Percentiles rank a stretch among this genome's conserved stretches.
Conservation (phyloP, 2,888 invertebrate species). For the Cephus spinipes region DNA sequence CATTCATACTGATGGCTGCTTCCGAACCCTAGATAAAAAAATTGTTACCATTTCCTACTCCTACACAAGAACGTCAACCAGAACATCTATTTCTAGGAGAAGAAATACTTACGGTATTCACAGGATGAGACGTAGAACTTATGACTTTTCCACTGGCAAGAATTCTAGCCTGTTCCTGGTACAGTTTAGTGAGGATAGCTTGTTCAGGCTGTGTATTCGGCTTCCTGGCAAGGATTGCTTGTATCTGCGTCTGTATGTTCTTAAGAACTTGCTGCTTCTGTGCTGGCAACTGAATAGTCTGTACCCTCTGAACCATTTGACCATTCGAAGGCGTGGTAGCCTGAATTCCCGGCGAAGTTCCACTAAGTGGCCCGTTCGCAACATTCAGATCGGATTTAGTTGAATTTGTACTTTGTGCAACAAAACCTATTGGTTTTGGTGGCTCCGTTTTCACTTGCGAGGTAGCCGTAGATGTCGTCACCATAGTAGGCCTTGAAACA, state of each 20-base stretch:
- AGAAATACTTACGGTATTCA: slow-evolving; percentile 47
- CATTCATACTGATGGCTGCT: slow-evolving; percentile 48
- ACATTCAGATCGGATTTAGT: slow-evolving; percentile 57
- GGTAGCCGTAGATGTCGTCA: slow-evolving; percentile 39
- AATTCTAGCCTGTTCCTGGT: slow-evolving; percentile 79
- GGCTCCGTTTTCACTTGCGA: slow-evolving; percentile 46
- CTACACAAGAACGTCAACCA: not conserved
- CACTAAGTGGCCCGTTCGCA: slow-evolving; percentile 47
- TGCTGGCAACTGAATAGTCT: slow-evolving; percentile 79
- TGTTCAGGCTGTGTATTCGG: slow-evolving; percentile 70
- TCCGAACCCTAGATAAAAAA: slow-evolving; percentile 47
- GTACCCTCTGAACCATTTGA: slow-evolving; percentile 71
- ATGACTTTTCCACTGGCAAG: slow-evolving; percentile 78
- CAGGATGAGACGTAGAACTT: slow-evolving; percentile 51
- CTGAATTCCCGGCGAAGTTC: slow-evolving; percentile 44
- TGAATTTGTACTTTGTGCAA: slow-evolving; percentile 50
- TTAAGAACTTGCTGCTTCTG: slow-evolving; percentile 76
- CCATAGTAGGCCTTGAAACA: slow-evolving; percentile 46
- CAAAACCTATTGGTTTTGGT: slow-evolving; percentile 43
- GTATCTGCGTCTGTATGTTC: slow-evolving; percentile 72
- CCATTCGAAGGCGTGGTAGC: slow-evolving; percentile 51
- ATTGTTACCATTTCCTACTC: not conserved
- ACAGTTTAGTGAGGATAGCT: slow-evolving; percentile 71
- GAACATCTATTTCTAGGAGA: not conserved
- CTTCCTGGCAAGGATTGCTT: slow-evolving; percentile 71